Evolutionary conservation across 2,888 invertebrate genomes (phyloP), one percentile per base, ranked within the genome.

Genomic region (Erpobdella octoculata): DNA sequence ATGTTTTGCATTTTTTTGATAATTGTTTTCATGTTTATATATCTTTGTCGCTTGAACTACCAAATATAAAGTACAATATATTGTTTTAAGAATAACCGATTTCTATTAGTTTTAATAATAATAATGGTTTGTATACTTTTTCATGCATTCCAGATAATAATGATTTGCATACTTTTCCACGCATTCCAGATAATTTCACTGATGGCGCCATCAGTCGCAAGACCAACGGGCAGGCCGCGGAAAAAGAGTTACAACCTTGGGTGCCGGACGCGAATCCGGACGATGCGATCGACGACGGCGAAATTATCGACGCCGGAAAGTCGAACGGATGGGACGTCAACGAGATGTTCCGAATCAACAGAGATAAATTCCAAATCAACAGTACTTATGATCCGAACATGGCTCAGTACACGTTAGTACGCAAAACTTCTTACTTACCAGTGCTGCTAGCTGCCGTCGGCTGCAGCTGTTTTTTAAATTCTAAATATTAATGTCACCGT

Each of bases 321-420:
- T 28, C 62, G 6, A 62, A 62, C 86, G 96, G 96, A 73, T 97
- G 97, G 96, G 92, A 94, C 86, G 90, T 91, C 1, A 89, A 90
- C 83, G 95, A 96, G 78, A 97, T 97, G 96, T 97, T 97, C 85
- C 87, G 89, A 76, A 91, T 90, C 82, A 96, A 96, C 85, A 92
- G 92, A 82, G 88, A 89, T 81, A 88, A 90, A 76, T 95, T 94
- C 84, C 93, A 95, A 71, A 92, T 96, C 12, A 89, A 89, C 79
- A 91, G 93, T 77, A 92, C 92, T 2, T 97, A 91, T 83, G 93
- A 93, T 81, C 91, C 93, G 79, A 89, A 90, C 74, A 84, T 97
- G 77, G 87, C 89, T n/a, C 92, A 92, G 48, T 97, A 97, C 81
- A 96, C 96, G 75, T 84, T 75, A 78, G 79, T 72, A 6, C 4